Percentiles rank a stretch among this genome's conserved stretches.
Evolutionary conservation across 1,140 invertebrate species (phyloP).

Genomic region (Diabrotica undecimpunctata): DNA sequence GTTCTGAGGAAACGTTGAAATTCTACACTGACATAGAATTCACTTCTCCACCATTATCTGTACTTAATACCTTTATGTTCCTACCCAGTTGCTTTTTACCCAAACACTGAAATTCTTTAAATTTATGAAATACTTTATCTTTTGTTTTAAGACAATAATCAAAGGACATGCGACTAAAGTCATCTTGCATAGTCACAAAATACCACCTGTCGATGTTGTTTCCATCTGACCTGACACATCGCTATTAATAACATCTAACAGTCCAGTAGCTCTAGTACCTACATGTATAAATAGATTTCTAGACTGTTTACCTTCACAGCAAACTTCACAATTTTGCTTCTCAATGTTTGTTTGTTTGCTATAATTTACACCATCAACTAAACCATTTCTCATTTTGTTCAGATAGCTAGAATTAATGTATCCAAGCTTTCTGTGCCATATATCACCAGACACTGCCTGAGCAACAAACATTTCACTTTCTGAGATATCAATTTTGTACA

Average conservation of each 20-base stretch:
- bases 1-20: conserved; percentile 34
- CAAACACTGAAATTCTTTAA: conserved; percentile 35
- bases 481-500: conserved; percentile 34
- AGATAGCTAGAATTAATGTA: conserved; percentile 34
- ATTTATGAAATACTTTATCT: conserved; percentile 33
- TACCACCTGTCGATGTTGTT: conserved; percentile 42
- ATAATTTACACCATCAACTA: conserved; percentile 21
- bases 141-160: too few relatives aligned
- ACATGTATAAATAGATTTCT: conserved; percentile 32
- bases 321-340: conserved; percentile 33
- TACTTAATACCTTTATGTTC: conserved; percentile 40
- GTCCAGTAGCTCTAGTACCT: conserved; percentile 25
- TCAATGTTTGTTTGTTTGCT: conserved; percentile 21
- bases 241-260: conserved; percentile 38
- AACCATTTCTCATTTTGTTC: conserved; percentile 26
- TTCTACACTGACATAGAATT: conserved; percentile 30
- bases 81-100: conserved; percentile 37
- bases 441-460: conserved; percentile 17
- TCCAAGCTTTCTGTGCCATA: conserved; percentile 34
- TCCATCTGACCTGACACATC: conserved; percentile 41
- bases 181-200: conserved; percentile 45
- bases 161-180: conserved; percentile 42
- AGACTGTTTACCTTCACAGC: conserved; percentile 40
- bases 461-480: conserved; percentile 24
- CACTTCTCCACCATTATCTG: conserved; percentile 34